Conservation (phyloP, 2,113 vertebrate genomes). For the Archocentrus centrarchus region DNA sequence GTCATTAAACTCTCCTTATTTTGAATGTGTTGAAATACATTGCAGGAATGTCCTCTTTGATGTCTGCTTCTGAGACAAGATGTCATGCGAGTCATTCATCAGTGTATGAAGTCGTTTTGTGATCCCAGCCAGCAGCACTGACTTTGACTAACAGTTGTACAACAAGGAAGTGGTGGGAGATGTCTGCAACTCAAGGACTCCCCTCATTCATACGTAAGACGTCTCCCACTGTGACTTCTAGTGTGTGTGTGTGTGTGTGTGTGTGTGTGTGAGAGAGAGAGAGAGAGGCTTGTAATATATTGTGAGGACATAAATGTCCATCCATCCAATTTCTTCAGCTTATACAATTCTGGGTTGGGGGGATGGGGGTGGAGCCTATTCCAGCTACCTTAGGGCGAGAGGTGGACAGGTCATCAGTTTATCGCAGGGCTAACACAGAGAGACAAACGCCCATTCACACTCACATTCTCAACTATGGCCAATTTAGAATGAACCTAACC, state of each 20-base stretch:
- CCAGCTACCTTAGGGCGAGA: too few species aligned
- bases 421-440: too few species aligned
- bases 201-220: neutral
- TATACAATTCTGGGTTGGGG: too few species aligned
- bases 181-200: slow-evolving; percentile 60
- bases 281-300: too few species aligned
- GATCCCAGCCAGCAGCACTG: slow-evolving; percentile 46
- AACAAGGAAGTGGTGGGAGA: slow-evolving; percentile 48
- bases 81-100: slow-evolving; percentile 9
- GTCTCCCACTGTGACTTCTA: slow-evolving; percentile 2
- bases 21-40: slow-evolving; percentile 5
- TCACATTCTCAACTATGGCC: too few species aligned
- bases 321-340: too few species aligned
- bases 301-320: too few species aligned
- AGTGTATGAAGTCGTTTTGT: slow-evolving; percentile 45
- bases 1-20: neutral
- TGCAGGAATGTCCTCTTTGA: neutral
- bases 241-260: neutral
- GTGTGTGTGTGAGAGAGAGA: neutral
- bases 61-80: slow-evolving; percentile 4
- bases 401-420: too few species aligned
- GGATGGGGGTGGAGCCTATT: too few species aligned
- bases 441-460: too few species aligned
- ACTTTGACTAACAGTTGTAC: neutral
- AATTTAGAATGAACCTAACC: too few species aligned